A percentile compares a stretch with the other conserved stretches of the same genome.
Conservation (phyloP, 2,888 invertebrate species). For the Portevinia maculata region DNA sequence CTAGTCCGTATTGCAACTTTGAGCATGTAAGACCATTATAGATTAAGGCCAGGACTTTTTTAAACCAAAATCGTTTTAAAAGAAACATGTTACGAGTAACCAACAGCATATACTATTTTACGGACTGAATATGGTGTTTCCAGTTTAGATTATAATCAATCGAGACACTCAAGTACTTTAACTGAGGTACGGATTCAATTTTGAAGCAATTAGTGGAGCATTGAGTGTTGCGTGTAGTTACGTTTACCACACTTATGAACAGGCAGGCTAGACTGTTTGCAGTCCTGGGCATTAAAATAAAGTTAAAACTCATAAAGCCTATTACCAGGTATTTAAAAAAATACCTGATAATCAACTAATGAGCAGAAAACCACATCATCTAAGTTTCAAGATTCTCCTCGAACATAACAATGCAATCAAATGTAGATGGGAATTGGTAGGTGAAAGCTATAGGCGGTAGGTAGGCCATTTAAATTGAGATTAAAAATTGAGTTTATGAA, state of each 20-base stretch:
- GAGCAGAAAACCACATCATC: conserved; percentile 14
- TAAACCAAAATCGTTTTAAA: conserved; percentile 2
- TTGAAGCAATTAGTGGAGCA: conserved; percentile 3
- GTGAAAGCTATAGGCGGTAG: too few relatives aligned
- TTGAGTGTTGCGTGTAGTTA: too few relatives aligned
- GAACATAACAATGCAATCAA: too few relatives aligned
- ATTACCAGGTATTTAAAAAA: conserved; percentile 2
- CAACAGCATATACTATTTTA: conserved; percentile 6
- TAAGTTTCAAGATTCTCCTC: conserved; percentile 16
- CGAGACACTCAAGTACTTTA: conserved; percentile 6
- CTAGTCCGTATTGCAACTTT: conserved; percentile 10
- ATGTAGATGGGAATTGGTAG: too few relatives aligned
- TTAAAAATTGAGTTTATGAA: too few relatives aligned
- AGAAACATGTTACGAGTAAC: conserved; percentile 18
- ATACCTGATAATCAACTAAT: conserved; percentile 22
- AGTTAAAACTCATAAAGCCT: too few relatives aligned
- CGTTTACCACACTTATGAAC: too few relatives aligned
- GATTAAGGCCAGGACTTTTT: not conserved
- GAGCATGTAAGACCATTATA: conserved; percentile 15
- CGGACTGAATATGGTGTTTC: conserved; percentile 9
- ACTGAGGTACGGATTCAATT: conserved; percentile 5
- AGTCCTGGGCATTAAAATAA: too few relatives aligned
- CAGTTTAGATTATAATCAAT: conserved; percentile 23
- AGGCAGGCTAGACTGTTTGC: too few relatives aligned
- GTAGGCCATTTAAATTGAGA: too few relatives aligned